phyloP scores from a whole-genome alignment of 2,797 vertebrate species.

The Hypotaenidia okinawae region DNA sequence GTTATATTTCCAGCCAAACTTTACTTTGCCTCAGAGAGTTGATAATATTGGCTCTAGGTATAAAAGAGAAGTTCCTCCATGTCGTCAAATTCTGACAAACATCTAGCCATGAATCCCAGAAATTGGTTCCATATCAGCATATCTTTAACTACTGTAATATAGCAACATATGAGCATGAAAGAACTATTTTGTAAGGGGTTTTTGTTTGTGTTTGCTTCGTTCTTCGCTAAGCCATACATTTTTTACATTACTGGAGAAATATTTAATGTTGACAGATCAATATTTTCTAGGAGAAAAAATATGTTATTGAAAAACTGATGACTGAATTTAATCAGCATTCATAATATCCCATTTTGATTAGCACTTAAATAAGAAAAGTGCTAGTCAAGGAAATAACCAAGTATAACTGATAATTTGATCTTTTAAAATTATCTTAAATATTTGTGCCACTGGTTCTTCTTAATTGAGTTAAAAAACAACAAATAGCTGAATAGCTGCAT shows the following conservation, averaged over 20 bases:
- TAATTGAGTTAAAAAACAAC: background rate
- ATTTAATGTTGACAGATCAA: background rate
- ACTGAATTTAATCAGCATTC: background rate
- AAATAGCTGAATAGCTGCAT: background rate
- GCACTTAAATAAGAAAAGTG: background rate
- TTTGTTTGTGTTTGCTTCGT: background rate
- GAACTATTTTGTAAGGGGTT: background rate
- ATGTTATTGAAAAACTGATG: background rate
- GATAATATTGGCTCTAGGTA: background rate
- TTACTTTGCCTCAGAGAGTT: background rate
- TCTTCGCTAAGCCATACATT: background rate
- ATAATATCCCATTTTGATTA: background rate
- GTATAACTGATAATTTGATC: background rate
- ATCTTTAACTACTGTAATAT: background rate
- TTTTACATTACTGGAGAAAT: background rate
- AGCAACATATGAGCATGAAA: background rate
- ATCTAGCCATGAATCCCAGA: background rate
- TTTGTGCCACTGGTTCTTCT: background rate
- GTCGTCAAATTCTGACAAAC: background rate
- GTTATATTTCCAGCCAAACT: background rate
- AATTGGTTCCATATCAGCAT: background rate
- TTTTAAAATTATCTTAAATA: background rate
- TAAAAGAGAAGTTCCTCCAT: background rate
- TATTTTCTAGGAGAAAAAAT: background rate
- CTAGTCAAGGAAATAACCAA: background rate